Evolutionary conservation across 1,140 invertebrate species (phyloP).

Genomic region (Drosophila watanabei): DNA sequence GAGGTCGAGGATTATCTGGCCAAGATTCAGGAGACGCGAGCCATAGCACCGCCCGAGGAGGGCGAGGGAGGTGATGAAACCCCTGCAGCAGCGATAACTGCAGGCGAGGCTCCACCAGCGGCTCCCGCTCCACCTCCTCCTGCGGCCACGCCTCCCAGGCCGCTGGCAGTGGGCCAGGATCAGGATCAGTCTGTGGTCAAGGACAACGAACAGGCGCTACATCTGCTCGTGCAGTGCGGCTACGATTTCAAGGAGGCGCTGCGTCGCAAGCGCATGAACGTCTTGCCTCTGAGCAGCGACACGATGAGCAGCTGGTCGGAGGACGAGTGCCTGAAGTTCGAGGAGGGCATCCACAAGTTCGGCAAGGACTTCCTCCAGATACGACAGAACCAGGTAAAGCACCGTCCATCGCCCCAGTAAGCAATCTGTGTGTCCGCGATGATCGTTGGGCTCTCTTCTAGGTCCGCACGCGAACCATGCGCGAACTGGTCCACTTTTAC

Average conservation of each 20-base stretch:
- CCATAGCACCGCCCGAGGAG: slow-evolving; percentile 28
- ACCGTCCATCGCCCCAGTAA: slow-evolving; percentile 14
- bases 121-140: not conserved
- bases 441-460: slow-evolving; percentile 51
- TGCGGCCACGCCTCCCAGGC: not conserved
- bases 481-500: slow-evolving; percentile 99
- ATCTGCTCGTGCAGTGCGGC: slow-evolving; percentile 96
- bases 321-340: slow-evolving; percentile 98
- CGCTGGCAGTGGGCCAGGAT: slow-evolving; percentile 19
- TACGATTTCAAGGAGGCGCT: slow-evolving; percentile 97
- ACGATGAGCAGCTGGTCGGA: slow-evolving; percentile 97
- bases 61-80: slow-evolving; percentile 7
- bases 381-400: slow-evolving; percentile 94
- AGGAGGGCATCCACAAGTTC: slow-evolving; percentile 95
- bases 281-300: slow-evolving; percentile 89
- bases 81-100: not conserved
- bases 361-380: slow-evolving; percentile 99
- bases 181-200: slow-evolving; percentile 87
- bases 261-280: slow-evolving; percentile 92
- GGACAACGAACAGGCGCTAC: slow-evolving; percentile 98
- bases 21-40: slow-evolving; percentile 71
- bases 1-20: slow-evolving; percentile 93
- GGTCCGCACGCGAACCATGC: slow-evolving; percentile 96
- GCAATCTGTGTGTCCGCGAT: slow-evolving; percentile 32
- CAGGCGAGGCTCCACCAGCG: not conserved